Evolutionary conservation across 1,140 invertebrate species (phyloP), one percentile per base, ranked within the genome.

Genomic region (Tetramorium parvispinum): DNA sequence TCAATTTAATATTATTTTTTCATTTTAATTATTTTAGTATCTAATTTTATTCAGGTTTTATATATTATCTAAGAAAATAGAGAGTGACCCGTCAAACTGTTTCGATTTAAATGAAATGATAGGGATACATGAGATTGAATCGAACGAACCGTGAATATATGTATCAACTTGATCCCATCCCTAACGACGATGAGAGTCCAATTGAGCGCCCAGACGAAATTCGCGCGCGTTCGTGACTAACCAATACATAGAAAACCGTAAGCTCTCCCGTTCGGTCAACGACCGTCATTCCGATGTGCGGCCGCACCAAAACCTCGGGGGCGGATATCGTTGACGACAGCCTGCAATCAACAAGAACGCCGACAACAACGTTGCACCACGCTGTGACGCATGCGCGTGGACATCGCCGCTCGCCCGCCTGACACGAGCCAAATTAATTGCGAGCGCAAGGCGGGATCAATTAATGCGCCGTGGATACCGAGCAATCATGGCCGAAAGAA

Each of bases 341-440:
- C 68, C 79, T 83, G 79, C 55, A 83, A 83, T 83, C 79, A 83
- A 83, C 79, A 83, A 83, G 79, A 83, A 83, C 68, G 79, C 3
- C 68, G 79, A 83, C 79, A 83, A 83, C 68, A 73, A 73, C 40
- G 79, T 75, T 75, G 68, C 79, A 46, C 53, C 53, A 40, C 79
- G 37, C 37, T 73, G 77, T 81, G 68, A 75, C 68, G 79, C 79
- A 83, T 55, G 79, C 79, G 79, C 79, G 53, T 75, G 79, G 53
- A 83, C 79, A 83, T 73, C 51, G 18, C 37, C 66, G 66, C 79
- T 82, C 53, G 53, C 40, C 53, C 27, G 68, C 40, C 68, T 75
- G 79, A 83, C 79, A 83, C 79, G 68, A 43, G 53, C 79, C 55
- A 83, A 83, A 83, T 83, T 83, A 83, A 83, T 83, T 73, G 68